Evolutionary conservation across 53 echinoderm and acorn worm genomes (phyloP).

Genomic region (Pentamera pediparva): DNA sequence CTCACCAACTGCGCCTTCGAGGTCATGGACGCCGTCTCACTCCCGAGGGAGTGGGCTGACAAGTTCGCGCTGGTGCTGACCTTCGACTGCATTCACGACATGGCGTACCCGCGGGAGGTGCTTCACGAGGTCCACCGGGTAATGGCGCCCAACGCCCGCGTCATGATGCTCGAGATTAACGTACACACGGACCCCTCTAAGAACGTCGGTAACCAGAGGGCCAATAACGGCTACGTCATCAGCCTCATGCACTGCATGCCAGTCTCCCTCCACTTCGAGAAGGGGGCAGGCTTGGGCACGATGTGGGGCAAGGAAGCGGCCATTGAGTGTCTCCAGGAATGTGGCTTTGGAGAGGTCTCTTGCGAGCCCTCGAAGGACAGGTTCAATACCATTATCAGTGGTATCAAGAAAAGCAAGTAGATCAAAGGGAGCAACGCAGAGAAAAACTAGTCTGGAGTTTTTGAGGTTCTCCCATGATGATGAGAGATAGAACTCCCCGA

Average conservation of each 20-base stretch:
- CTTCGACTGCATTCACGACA: slow-evolving; percentile 92
- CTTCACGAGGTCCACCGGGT: slow-evolving; percentile 74
- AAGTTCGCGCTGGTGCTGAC: slow-evolving; percentile 76
- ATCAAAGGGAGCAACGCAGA: no score
- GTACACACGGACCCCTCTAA: slow-evolving; percentile 80
- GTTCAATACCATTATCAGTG: slow-evolving; percentile 78
- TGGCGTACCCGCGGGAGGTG: slow-evolving; percentile 65
- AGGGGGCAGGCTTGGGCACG: slow-evolving; percentile 90
- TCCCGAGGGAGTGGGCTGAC: slow-evolving; percentile 65
- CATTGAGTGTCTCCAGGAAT: slow-evolving; percentile 65
- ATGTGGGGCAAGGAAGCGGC: slow-evolving; percentile 98
- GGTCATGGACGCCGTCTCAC: slow-evolving; percentile 66
- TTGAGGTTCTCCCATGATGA: not conserved
- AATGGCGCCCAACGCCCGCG: slow-evolving; percentile 60
- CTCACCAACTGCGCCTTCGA: slow-evolving; percentile 82
- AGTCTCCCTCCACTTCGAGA: slow-evolving; percentile 80
- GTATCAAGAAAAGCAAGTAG: slow-evolving; percentile 78
- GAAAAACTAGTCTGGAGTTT: not conserved
- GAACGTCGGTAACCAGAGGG: slow-evolving; percentile 92
- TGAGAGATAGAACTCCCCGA: no score
- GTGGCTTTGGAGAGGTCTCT: slow-evolving; percentile 83
- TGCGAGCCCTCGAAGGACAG: slow-evolving; percentile 82
- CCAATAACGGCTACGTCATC: slow-evolving; percentile 94
- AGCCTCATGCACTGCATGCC: slow-evolving; percentile 98
- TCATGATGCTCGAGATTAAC: slow-evolving; percentile 85